Percentiles rank a stretch among this genome's conserved stretches.
These are phyloP conservation scores for Hypolimnas misippus DNA, from an alignment of 2,888 invertebrate genomes.

Conservation along the genomic window DNA sequence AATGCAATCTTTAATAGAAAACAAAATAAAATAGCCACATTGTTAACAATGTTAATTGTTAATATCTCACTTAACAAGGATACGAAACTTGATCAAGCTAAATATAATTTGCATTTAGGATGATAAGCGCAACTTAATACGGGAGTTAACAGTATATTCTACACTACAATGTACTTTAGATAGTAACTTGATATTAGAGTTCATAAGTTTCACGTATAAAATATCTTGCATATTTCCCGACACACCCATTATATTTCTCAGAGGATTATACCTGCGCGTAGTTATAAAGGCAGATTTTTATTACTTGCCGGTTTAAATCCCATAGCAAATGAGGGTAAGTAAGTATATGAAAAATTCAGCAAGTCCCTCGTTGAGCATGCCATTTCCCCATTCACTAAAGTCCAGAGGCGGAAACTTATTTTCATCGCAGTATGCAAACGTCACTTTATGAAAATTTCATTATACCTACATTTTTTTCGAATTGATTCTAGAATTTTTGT, in stretches of 20 bases:
- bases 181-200: constrained; percentile 22
- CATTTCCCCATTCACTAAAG: constrained; percentile 25
- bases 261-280: constrained; percentile 15
- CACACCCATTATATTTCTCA: constrained; percentile 2
- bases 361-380: constrained; percentile 13
- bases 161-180: constrained; percentile 22
- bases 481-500: not conserved
- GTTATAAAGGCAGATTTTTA: constrained; percentile 47
- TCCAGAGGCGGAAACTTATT: constrained; percentile 26
- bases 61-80: too few species aligned
- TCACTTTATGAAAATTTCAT: constrained; percentile 15
- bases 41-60: too few species aligned
- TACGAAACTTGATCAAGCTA: constrained; percentile 15
- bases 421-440: constrained; percentile 18
- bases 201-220: constrained; percentile 17
- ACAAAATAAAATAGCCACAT: too few species aligned
- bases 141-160: constrained; percentile 21
- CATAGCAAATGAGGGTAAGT: constrained; percentile 42
- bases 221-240: not conserved
- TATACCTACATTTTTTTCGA: not conserved
- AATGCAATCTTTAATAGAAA: too few species aligned
- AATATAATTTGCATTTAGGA: constrained; percentile 33
- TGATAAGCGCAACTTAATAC: constrained; percentile 28
- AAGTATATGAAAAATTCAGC: constrained; percentile 33
- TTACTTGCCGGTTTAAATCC: constrained; percentile 47